These are phyloP conservation scores for Aegithalos caudatus DNA, from an alignment of 2,113 vertebrate genomes.

Conservation along the genomic window DNA sequence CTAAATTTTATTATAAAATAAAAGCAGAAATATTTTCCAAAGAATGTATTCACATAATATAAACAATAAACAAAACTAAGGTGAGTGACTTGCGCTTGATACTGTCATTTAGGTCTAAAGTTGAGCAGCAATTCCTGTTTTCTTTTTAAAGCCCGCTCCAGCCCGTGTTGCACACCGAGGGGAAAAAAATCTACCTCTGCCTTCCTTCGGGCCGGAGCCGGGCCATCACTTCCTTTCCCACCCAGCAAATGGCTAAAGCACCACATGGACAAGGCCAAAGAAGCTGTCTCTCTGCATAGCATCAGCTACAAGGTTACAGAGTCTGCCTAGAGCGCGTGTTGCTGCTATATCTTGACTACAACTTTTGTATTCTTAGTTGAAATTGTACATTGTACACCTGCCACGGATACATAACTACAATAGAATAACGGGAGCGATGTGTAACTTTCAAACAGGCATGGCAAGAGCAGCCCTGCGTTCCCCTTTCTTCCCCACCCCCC, in stretches of 20 bases:
- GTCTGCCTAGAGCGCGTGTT: constrained; percentile 39
- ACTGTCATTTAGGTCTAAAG: constrained; percentile 36
- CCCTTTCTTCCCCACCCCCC: not conserved
- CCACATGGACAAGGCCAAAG: constrained; percentile 26
- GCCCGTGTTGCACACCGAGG: not conserved
- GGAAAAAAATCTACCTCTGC: not conserved
- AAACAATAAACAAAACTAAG: constrained; percentile 71
- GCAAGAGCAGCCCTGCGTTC: not conserved
- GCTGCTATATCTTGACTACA: constrained; percentile 44
- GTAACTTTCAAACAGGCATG: constrained; percentile 18
- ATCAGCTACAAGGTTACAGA: constrained; percentile 54
- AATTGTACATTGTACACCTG: constrained; percentile 53
- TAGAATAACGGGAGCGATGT: constrained; percentile 20
- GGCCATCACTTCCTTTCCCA: not conserved
- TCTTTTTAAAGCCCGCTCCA: not conserved
- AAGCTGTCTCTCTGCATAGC: constrained; percentile 48
- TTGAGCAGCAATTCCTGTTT: constrained; percentile 37
- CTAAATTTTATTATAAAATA: constrained; percentile 88
- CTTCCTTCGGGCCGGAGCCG: not conserved
- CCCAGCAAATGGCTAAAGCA: constrained; percentile 47
- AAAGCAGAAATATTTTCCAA: constrained; percentile 82
- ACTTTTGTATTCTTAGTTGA: constrained; percentile 34
- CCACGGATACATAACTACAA: constrained; percentile 38
- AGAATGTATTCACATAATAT: constrained; percentile 81
- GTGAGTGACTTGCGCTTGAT: constrained; percentile 50